Evolutionary conservation across 2,113 vertebrate genomes (phyloP).

Genomic region (Grantiella picta): DNA sequence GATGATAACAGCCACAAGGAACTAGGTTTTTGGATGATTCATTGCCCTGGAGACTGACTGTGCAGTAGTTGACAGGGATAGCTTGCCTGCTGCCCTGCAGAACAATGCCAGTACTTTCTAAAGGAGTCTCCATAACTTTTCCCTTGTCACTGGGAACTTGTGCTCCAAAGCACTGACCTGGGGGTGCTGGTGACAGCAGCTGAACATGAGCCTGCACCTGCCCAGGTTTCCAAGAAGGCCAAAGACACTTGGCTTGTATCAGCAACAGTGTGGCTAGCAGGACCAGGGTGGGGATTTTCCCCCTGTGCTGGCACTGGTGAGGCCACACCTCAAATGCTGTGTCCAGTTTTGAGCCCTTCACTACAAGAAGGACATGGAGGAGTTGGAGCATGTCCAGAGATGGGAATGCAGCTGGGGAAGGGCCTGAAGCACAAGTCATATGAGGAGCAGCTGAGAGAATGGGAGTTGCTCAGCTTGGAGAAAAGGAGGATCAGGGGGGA

Average conservation of each 20-base stretch:
- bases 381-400: neutral
- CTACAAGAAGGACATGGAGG: neutral
- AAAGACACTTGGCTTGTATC: neutral
- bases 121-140: neutral
- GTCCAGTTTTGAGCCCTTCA: neutral
- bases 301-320: neutral
- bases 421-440: neutral
- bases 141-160: neutral
- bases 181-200: neutral
- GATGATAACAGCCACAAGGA: neutral
- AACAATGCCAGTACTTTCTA: neutral
- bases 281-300: neutral
- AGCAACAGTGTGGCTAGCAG: neutral
- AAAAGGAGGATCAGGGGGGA: neutral
- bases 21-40: neutral
- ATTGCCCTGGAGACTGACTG: neutral
- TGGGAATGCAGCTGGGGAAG: neutral
- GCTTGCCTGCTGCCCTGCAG: neutral
- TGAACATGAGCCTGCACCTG: neutral
- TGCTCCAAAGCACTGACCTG: neutral
- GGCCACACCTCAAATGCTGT: neutral
- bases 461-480: neutral
- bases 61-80: neutral
- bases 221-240: neutral
- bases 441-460: neutral